Base-by-base conservation (phyloP, 23 tunicate species). In the Trididemnum nubilum region DNA sequence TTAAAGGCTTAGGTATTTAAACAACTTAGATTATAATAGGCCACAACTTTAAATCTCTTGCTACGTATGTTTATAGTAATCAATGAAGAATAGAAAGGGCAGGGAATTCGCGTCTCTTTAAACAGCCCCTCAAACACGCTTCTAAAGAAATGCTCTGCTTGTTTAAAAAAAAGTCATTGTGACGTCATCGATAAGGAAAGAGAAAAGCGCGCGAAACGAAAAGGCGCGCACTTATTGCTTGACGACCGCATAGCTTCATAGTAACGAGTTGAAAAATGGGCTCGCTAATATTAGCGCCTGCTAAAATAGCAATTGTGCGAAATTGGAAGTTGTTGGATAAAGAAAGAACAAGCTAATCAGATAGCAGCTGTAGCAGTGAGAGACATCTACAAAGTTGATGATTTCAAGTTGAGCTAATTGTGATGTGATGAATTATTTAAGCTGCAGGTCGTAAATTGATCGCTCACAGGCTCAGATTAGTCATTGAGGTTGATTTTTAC, bases 211-310 rank as follows among this genome's bases (percentile, higher is more conserved):
- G 38, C 7, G 38, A 33, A 67, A 7, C 31, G 74, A 9, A 61
- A 9, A 33, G 7, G 37, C 37, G 67, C 67, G 67, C 67, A 3
- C 67, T 61, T 26, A 37, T 33, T 69, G 70, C 78, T 37, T 82
- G 76, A 34, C 86, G 38, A 82, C 86, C 32, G 36, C 2, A 71
- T 70, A 33, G 86, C 86, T 82, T 82, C 86, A 39, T 82, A 33
- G 86, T 82, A 29, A 82, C 86, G 67, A 32, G 38, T 33, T 9
- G 38, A 32, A 67, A 67, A 30, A 24, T 12, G 12, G 5, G 15
- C 18, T 31, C 33, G 25, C 15, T 67, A 33, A 67, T 5, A 38
- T 67, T 67, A 33, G 38, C 67, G 54, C 54, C 15, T 9, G 54
- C 54, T 15, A 44, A n/a, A n/a, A 27, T 25, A 63, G 5, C 31